Base-by-base conservation (phyloP, 2,113 vertebrate genomes). In the Stigmatopora nigra region DNA sequence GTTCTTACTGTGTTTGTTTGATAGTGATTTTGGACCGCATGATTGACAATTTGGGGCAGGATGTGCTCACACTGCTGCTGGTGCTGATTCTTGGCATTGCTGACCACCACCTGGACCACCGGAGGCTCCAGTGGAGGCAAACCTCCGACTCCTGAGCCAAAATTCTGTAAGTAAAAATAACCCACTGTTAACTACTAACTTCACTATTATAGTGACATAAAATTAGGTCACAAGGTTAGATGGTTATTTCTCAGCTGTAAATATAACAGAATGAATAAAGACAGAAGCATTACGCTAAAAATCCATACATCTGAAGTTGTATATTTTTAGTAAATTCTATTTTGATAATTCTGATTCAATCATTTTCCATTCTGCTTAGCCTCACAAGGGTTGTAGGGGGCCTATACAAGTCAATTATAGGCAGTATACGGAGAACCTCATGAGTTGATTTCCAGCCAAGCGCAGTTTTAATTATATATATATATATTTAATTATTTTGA, bases 121-220 rank as follows among this genome's bases (percentile, higher is more conserved):
- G 90, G 91, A 44, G 89, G 80, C 53, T 95, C 92, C 67, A 93
- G 86, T 65, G 89, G 91, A 63, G 93, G 91, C 76, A 93, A 75
- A 13, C 89, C 89, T 53, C 88, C 86, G 44, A 89, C 75, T 59
- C 77, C 81, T 47, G 80, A 75, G 38, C 76, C 86, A 71, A 87
- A 74, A 75, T 84, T 94, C 95, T 98, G 73, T 0, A 84, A 81
- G 67, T 57, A 57, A 75, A 36, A 49, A 68, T 76, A 36, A 49
- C 66, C 1, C 12, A 13, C 68, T 7, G 4, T 12, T 69, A 2
- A 61, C 1, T 10, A 55, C 14, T 17, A 6, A 13, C 7, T 22
- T 71, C 4, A 38, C 12, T 12, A 8, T 31, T 31, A 17, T 15
- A 35, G 62, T 10, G 25, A 31, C 0, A 49, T 25, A 4, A 73